Base-by-base conservation (phyloP, 2,888 invertebrate genomes). In the Atrina japonica region DNA sequence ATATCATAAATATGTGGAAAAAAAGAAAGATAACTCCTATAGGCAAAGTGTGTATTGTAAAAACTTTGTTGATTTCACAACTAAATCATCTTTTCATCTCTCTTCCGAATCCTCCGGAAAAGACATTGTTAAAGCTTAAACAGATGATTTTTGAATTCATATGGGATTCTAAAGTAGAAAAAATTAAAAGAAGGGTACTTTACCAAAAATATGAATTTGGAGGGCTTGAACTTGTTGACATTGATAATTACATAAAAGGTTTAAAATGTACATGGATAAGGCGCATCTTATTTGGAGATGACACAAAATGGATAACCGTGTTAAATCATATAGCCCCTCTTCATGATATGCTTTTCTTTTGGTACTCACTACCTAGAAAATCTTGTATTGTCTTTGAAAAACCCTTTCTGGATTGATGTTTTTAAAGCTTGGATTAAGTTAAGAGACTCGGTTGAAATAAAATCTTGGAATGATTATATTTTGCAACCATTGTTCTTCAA, bases 11-110 rank as follows among this genome's bases (percentile, higher is more conserved):
- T 47, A 47, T 21, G n/a, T 47, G n/a, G 21, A 47, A 47, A 47
- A n/a, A n/a, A 47, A 47, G 47, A 21, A 47, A 47, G 47, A 47
- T 47, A 47, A 47, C 47, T 47, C 47, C 47, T 7, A 47, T 47
- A 18, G 47, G 47, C 7, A 14, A 47, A 47, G 47, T 47, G 6
- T 47, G 47, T 47, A 47, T 47, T 47, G 21, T 47, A 7, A 47
- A 21, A 21, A 47, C 47, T 47, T 18, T 21, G 7, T 11, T 35
- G 7, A 47, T 47, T 18, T 47, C 47, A 18, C 47, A 47, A 47
- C 47, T 47, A 7, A 47, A 47, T 21, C 47, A 47, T 47, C 47
- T 47, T n/a, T 47, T 47, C n/a, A 21, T 18, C 16, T n/a, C n/a
- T 35, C 35, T 35, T 35, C 35, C 35, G 11, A 35, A 35, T 35